Evolutionary conservation across 2,113 vertebrate species (phyloP).

Genomic region (Protobothrops mucrosquamatus): DNA sequence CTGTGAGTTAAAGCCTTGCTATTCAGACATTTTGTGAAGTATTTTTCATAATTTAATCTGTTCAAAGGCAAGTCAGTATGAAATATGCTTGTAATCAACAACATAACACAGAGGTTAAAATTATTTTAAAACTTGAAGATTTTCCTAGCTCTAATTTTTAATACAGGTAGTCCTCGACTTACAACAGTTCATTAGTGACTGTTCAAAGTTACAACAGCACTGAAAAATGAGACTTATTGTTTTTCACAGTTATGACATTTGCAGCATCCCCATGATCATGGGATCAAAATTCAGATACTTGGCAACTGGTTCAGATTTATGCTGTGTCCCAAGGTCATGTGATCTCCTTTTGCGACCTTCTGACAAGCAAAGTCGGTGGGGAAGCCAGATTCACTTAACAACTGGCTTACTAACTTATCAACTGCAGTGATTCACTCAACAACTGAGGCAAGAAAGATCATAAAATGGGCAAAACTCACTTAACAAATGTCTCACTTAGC

Average conservation of each 20-base stretch:
- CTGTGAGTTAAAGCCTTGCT: constrained; percentile 33
- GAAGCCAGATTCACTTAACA: neutral
- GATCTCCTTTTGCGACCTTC: neutral
- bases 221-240: neutral
- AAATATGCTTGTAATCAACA: constrained; percentile 11
- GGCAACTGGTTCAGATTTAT: neutral
- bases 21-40: constrained; percentile 47
- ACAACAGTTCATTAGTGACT: neutral
- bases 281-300: neutral
- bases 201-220: neutral
- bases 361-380: neutral
- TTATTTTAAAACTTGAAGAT: constrained; percentile 10
- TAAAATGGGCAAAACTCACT: neutral
- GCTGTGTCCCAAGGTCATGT: neutral
- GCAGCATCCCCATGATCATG: neutral
- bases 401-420: neutral
- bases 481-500: neutral
- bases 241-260: neutral
- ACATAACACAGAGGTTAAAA: neutral
- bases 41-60: constrained; percentile 44
- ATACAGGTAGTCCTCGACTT: neutral
- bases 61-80: constrained; percentile 23
- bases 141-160: neutral
- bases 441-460: neutral
- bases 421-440: neutral